Base-by-base conservation (phyloP, 2,888 invertebrate genomes). In the Orthosia gothica region DNA sequence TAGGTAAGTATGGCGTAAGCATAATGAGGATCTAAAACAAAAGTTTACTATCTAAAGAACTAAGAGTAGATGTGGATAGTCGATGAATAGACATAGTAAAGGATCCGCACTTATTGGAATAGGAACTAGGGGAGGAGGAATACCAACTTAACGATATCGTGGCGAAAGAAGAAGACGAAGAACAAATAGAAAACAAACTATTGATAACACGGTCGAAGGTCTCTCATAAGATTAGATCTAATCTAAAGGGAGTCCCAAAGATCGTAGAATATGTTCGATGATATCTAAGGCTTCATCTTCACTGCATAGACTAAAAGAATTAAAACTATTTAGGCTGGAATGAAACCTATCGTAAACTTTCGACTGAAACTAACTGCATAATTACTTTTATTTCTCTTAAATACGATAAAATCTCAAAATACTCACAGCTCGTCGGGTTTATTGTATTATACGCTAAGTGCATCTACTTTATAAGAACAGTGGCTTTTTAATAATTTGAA, bases 341-440 rank as follows among this genome's bases (percentile, higher is more conserved):
- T 93, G 91, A 92, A 95, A 95, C 92, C 90, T 93, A 92, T 92
- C 90, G 91, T 91, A 90, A 92, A 91, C 88, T 87, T 91, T 92
- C 92, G 92, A 94, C 93, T 90, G 91, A 93, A 94, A 94, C 92
- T 94, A 94, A 95, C 89, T 80, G 91, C 92, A 88, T 91, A 90
- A 92, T 91, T 91, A 92, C 74, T 77, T 89, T 92, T 89, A 91
- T 93, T 91, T 91, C 89, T 93, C 95, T 96, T 96, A 94, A 93
- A 93, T 95, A 96, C 95, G 96, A 96, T 96, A 96, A 96, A 96
- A 96, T 96, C 96, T 96, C 96, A 96, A 95, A 96, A 96, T 95
- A 94, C 94, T 96, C 96, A 96, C 96, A 96, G 96, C 96, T 96
- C 96, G 91, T 96, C 95, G 95, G 96, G 94, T 96, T 96, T 96